Evolutionary conservation across 2,888 invertebrate species (phyloP).

Genomic region (Amitus sp.): DNA sequence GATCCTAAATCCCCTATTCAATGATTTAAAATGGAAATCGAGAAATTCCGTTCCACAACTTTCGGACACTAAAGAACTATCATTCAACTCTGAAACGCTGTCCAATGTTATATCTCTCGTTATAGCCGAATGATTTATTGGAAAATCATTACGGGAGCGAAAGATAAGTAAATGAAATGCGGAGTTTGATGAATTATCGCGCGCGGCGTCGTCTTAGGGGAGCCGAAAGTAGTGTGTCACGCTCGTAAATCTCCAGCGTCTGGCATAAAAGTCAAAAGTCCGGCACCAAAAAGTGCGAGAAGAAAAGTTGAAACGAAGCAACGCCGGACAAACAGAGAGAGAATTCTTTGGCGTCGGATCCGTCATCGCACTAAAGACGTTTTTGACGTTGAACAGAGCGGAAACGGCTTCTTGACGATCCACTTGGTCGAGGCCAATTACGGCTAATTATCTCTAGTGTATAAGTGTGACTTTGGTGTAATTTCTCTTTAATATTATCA

Average conservation of each 20-base stretch:
- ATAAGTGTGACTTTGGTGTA: too few species aligned
- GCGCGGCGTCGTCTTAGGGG: neutral
- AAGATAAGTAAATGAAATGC: neutral
- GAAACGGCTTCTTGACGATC: conserved; percentile 51
- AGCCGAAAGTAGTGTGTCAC: conserved; percentile 3
- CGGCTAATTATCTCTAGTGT: too few species aligned
- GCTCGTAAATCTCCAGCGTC: conserved; percentile 3
- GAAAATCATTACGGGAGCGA: neutral
- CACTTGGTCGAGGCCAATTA: too few species aligned
- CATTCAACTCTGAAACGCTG: too few species aligned
- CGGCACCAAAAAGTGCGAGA: too few species aligned
- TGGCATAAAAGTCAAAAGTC: conserved; percentile 32
- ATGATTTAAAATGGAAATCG: too few species aligned
- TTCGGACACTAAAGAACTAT: too few species aligned
- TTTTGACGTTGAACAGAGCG: conserved; percentile 45
- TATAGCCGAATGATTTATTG: neutral
- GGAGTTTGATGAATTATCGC: neutral
- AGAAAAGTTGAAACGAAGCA: too few species aligned
- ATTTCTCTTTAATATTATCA: too few species aligned
- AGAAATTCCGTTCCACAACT: too few species aligned
- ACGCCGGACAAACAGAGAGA: conserved; percentile 47
- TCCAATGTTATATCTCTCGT: too few species aligned
- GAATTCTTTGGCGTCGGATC: conserved; percentile 7
- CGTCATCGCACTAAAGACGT: conserved; percentile 25
- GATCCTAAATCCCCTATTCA: too few species aligned